Evolutionary conservation across 2,888 invertebrate species (phyloP), one percentile per base, ranked within the genome.

Genomic region (Bruchidius siliquastri): DNA sequence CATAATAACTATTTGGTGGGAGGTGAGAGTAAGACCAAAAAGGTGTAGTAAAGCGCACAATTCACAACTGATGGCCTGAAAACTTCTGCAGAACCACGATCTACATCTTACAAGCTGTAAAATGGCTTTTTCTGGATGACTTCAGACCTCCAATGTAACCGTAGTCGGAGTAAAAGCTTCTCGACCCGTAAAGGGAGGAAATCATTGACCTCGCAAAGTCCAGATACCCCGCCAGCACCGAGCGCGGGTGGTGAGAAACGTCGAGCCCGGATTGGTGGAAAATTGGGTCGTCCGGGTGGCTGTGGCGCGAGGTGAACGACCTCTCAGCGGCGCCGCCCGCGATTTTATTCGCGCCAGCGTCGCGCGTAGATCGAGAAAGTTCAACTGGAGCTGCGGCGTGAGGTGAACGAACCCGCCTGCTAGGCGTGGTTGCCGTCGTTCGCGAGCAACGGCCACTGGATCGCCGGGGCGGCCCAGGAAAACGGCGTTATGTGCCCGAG

Each of bases 341-440:
- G 49, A 49, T 49, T 13, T 21, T 68, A 22, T 68, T 68, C 68
- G 68, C 68, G 68, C 68, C 81, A 13, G 6, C 49, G 49, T 49
- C 49, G 73, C 73, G 75, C 76, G 72, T 74, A 76, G 76, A 76
- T 77, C 83, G 84, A 83, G 85, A 85, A 85, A 85, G 85, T 85
- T 85, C 84, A 82, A 76, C 75, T 49, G 18, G 76, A 75, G 76
- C 73, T 49, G 49, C 49, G 26, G 81, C 68, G 68, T 21, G 30
- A 69, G 85, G 83, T 86, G 83, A 83, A 83, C 80, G 86, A 86
- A 85, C 86, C 70, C 75, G 76, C 76, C 78, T 79, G 78, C 83
- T 79, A 83, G 83, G 83, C 71, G 22, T 22, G 71, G 71, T 71
- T 30, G 71, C 49, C 49, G 22, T 72, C 75, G 74, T 76, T 21